A percentile compares a stretch with the other conserved stretches of the same genome.
These are phyloP conservation scores for Neosalanx taihuensis DNA, from an alignment of 2,797 vertebrate genomes.

Conservation along the genomic window DNA sequence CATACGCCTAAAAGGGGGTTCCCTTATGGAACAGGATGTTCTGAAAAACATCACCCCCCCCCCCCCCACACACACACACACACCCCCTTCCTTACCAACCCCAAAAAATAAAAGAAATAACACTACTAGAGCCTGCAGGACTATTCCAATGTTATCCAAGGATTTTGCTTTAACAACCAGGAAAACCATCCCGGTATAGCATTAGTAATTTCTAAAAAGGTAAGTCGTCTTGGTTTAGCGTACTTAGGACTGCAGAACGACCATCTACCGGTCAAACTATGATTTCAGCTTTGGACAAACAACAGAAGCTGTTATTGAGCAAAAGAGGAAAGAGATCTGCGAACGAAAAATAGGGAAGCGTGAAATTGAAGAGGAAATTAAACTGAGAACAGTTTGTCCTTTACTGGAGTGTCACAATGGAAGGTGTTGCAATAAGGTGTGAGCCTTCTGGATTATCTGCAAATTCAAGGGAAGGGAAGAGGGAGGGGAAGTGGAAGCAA, in stretches of 20 bases:
- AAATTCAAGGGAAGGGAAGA: slow-evolving; percentile 60
- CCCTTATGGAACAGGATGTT: slow-evolving; percentile 74
- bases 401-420: slow-evolving; percentile 68
- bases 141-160: slow-evolving; percentile 65
- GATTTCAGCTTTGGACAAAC: slow-evolving; percentile 55
- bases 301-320: slow-evolving; percentile 49
- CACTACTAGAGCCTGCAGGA: slow-evolving; percentile 56
- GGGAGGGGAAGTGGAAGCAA: slow-evolving; percentile 21
- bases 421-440: slow-evolving; percentile 76
- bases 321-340: slow-evolving; percentile 60
- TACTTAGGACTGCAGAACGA: slow-evolving; percentile 22
- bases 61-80: too few relatives aligned
- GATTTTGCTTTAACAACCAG: slow-evolving; percentile 59
- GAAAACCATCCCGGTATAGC: slow-evolving; percentile 44
- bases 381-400: slow-evolving; percentile 54
- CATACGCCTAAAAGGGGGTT: slow-evolving; percentile 61
- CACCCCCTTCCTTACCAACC: slow-evolving; percentile 32
- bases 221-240: slow-evolving; percentile 33
- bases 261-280: slow-evolving; percentile 48
- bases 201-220: slow-evolving; percentile 25
- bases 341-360: slow-evolving; percentile 67
- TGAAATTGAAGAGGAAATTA: slow-evolving; percentile 58
- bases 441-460: slow-evolving; percentile 69
- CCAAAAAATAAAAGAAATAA: slow-evolving; percentile 59
- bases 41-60: slow-evolving; percentile 46